Evolutionary conservation across 2,113 vertebrate species (phyloP).

Genomic region (Lophura nycthemera): DNA sequence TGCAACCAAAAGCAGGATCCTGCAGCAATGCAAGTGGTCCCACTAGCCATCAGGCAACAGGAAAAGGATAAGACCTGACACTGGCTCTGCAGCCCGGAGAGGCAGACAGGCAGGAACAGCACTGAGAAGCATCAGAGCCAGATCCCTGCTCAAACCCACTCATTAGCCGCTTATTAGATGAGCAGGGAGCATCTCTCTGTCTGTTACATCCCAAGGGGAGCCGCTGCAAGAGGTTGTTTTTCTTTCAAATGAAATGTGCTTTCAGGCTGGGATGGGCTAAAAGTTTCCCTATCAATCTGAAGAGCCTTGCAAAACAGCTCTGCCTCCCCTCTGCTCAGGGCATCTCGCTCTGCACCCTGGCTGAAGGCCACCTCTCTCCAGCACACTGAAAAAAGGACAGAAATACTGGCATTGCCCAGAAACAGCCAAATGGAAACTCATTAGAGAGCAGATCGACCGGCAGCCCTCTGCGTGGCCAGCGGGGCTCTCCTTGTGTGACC

Average conservation of each 20-base stretch:
- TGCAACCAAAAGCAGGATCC: too few relatives aligned
- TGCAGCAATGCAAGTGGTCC: not conserved
- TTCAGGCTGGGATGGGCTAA: not conserved
- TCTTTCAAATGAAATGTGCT: not conserved
- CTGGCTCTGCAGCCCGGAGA: not conserved
- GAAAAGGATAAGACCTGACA: not conserved
- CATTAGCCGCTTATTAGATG: not conserved
- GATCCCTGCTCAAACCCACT: not conserved
- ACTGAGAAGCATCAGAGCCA: rapidly evolving
- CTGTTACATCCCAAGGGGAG: not conserved
- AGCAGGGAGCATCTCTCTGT: not conserved
- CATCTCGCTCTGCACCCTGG: not conserved
- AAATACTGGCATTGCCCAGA: not conserved
- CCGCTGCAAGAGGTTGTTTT: not conserved
- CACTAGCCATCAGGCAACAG: not conserved
- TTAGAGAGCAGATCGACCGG: not conserved
- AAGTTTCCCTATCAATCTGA: not conserved
- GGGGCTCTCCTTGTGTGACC: not conserved
- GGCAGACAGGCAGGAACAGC: not conserved
- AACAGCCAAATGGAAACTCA: not conserved
- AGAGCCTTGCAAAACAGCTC: not conserved
- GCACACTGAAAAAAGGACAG: not conserved
- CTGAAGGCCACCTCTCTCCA: not conserved
- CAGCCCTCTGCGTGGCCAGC: not conserved
- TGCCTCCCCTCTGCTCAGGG: not conserved